Conservation (phyloP, 30 jellyfish, hydroid and myxozoan species). For the Sanderia malayensis region DNA sequence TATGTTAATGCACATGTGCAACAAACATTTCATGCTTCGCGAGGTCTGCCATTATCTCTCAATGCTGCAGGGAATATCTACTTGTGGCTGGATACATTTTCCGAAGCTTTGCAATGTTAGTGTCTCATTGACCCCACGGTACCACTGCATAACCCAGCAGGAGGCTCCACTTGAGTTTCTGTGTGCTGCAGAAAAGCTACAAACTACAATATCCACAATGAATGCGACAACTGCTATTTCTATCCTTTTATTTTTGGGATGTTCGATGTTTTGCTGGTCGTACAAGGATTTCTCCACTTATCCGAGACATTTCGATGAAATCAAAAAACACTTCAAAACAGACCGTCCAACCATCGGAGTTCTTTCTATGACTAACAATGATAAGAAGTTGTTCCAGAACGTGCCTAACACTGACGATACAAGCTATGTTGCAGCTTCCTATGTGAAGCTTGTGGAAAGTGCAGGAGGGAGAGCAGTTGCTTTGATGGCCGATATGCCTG, state of each 20-base stretch:
- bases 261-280: background rate
- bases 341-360: slow-evolving; percentile 53
- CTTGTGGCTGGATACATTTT: slow-evolving; percentile 1
- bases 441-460: slow-evolving; percentile 71
- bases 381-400: slow-evolving; percentile 31
- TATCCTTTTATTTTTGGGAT: too few relatives aligned
- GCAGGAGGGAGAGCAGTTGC: slow-evolving; percentile 96
- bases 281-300: slow-evolving; percentile 44
- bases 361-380: slow-evolving; percentile 39
- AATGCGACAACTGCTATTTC: too few relatives aligned
- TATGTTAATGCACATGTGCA: background rate
- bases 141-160: too few relatives aligned
- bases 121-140: too few relatives aligned
- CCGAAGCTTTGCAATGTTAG: background rate
- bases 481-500: slow-evolving; percentile 55
- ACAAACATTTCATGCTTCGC: slow-evolving; percentile 5
- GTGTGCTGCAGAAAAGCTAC: too few relatives aligned
- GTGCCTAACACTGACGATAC: slow-evolving; percentile 45
- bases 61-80: background rate
- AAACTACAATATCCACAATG: too few relatives aligned
- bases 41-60: background rate
- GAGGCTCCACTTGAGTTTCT: too few relatives aligned
- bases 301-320: slow-evolving; percentile 61
- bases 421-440: slow-evolving; percentile 74
- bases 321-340: slow-evolving; percentile 24